phyloP scores from a whole-genome alignment of 1,140 invertebrate species.

The Diorhabda carinulata region DNA sequence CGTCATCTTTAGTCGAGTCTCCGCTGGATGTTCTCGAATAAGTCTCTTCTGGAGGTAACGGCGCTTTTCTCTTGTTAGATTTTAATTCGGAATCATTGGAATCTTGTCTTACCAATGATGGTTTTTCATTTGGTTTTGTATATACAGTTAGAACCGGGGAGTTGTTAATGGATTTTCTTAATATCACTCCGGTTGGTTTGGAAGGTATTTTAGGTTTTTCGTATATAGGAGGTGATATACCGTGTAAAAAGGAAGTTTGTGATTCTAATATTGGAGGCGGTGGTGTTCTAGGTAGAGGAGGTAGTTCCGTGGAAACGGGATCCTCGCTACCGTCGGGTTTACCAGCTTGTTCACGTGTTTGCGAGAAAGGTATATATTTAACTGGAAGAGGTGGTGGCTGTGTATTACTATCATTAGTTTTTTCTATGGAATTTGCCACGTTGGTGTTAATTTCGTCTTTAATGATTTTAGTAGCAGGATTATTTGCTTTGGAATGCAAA shows the following conservation, averaged over 20 bases:
- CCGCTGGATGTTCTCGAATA: conserved; percentile 48
- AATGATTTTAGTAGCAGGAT: conserved; percentile 6
- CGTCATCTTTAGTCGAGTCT: conserved; percentile 46
- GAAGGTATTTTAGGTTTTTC: conserved; percentile 63
- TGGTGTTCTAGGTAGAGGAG: conserved; percentile 63
- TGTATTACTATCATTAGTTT: conserved; percentile 9
- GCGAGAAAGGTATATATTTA: conserved; percentile 21
- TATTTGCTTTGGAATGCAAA: conserved; percentile 8
- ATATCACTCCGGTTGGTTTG: conserved; percentile 52
- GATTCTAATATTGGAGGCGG: conserved; percentile 56
- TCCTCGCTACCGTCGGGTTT: conserved; percentile 77
- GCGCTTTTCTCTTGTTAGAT: conserved; percentile 54
- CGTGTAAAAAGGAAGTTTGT: conserved; percentile 64
- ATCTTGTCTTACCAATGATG: conserved; percentile 53
- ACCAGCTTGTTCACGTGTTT: conserved; percentile 64
- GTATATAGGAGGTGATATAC: conserved; percentile 48
- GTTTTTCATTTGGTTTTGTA: conserved; percentile 40
- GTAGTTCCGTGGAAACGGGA: conserved; percentile 63
- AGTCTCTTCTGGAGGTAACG: conserved; percentile 59
- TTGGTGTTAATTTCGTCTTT: conserved; percentile 14
- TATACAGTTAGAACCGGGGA: conserved; percentile 40
- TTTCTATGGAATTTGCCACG: conserved; percentile 12
- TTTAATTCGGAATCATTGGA: conserved; percentile 43
- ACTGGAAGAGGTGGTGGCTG: conserved; percentile 6
- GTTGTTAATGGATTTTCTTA: conserved; percentile 29